These are phyloP conservation scores for Chymomyza caudatula DNA, from an alignment of 2,888 invertebrate species.

Conservation along the genomic window DNA sequence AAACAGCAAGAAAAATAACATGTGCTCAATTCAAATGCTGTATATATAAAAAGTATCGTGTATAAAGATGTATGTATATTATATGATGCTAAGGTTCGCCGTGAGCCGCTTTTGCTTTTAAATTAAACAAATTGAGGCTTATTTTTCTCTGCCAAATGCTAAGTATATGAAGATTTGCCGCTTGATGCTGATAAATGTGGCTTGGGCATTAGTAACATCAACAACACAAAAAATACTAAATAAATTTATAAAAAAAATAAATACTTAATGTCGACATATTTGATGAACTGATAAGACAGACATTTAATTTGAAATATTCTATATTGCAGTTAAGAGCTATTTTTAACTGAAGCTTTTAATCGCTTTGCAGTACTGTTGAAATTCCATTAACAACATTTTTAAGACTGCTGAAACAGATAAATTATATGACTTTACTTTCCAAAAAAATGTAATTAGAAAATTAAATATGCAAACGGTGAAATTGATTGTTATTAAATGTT, in stretches of 20 bases:
- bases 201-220: not conserved
- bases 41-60: constrained; percentile 7
- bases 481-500: not conserved
- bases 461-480: no score
- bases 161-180: constrained; percentile 37
- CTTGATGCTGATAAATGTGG: constrained; percentile 35
- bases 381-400: not conserved
- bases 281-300: not conserved
- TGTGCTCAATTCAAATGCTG: constrained; percentile 20
- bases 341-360: not conserved
- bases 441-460: not conserved
- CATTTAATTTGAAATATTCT: not conserved
- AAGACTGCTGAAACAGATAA: not conserved
- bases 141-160: not conserved
- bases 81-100: not conserved
- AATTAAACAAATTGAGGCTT: constrained; percentile 8
- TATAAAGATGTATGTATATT: not conserved
- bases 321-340: not conserved
- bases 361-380: not conserved
- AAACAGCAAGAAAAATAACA: constrained; percentile 9
- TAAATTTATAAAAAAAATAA: not conserved
- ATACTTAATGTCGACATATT: not conserved
- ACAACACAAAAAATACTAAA: not conserved
- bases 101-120: not conserved
- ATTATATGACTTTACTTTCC: not conserved